Percentiles rank a stretch among this genome's conserved stretches.
Conservation (phyloP, 2,797 vertebrate species). For the Jordanella pulchra region DNA sequence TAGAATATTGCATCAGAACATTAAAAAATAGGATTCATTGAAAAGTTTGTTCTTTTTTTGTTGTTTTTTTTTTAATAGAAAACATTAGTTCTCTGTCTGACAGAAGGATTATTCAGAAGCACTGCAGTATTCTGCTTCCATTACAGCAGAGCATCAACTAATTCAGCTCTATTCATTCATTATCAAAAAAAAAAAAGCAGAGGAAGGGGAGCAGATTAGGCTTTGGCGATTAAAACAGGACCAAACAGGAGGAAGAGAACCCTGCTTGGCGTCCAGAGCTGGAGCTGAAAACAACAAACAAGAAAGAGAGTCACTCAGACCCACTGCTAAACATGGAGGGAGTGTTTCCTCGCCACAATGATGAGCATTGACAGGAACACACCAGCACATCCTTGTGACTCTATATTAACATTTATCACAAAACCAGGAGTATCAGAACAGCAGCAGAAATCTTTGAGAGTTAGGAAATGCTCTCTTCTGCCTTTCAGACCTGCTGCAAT, state of each 20-base stretch:
- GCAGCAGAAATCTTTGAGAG: not conserved
- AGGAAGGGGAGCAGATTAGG: no score
- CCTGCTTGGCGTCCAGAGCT: slow-evolving; percentile 32
- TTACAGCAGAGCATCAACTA: no score
- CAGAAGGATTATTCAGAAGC: no score
- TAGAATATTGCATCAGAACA: no score
- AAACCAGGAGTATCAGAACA: not conserved
- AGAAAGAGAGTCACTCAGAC: slow-evolving; percentile 44
- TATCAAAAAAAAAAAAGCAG: no score
- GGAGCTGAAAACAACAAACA: slow-evolving; percentile 20
- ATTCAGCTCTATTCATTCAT: no score
- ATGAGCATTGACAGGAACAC: slow-evolving; percentile 32
- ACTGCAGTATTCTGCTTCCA: no score
- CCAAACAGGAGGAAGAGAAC: slow-evolving; percentile 21
- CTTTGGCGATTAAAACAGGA: slow-evolving; percentile 2
- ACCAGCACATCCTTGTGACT: slow-evolving; percentile 5
- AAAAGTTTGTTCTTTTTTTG: no score
- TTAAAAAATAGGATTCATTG: no score
- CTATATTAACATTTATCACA: not conserved
- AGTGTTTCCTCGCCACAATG: slow-evolving; percentile 35
- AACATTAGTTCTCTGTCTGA: no score
- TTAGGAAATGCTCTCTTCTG: not conserved
- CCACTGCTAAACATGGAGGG: slow-evolving; percentile 42
- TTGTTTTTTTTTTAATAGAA: no score
- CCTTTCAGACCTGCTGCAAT: slow-evolving; percentile 13